Evolutionary conservation across 1,140 invertebrate species (phyloP), one percentile per base, ranked within the genome.

Genomic region (Melitaea cinxia): DNA sequence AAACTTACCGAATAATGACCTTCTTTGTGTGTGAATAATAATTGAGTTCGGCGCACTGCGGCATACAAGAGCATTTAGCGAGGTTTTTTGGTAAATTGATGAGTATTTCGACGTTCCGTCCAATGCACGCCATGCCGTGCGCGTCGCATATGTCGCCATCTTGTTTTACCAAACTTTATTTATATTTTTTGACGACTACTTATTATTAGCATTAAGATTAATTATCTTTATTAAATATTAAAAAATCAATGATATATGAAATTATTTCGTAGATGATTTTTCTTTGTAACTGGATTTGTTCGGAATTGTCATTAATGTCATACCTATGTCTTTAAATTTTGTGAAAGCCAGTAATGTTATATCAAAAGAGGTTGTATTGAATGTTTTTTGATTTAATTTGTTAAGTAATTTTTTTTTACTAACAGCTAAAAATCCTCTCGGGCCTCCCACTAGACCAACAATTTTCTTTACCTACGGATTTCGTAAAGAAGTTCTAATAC

Each of bases 21-120:
- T 92, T 92, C 56, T 92, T 92, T 63, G 87, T 86, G 75, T 93
- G 91, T 56, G 91, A 91, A 54, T 92, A 89, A 76, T 93, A 93
- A 64, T 91, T 91, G 72, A 92, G 83, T 52, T 92, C 89, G 64
- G 91, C 79, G 65, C 93, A 93, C 42, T 93, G 91, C 67, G 92
- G 91, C 33, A 92, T 85, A 68, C 93, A 93, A 24, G 88, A 70
- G 73, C 93, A 93, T 35, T 91, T 90, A 23, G 91, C 91, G 52
- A 93, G 81, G 75, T 93, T 91, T 59, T 86, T 88, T 9, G 92
- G 91, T 21, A 92, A 73, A 68, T 90, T 91, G 63, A 91, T 88
- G 53, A 93, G 85, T 42, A 89, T 85, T 54, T 92, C 84, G 9
- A 89, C 84, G 64, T 92, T 88, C 26, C 89, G 73, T 0, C 92